A percentile compares a stretch with the other conserved stretches of the same genome.
Conservation (phyloP, 2,888 invertebrate genomes). For the Drosophila paramelanica region DNA sequence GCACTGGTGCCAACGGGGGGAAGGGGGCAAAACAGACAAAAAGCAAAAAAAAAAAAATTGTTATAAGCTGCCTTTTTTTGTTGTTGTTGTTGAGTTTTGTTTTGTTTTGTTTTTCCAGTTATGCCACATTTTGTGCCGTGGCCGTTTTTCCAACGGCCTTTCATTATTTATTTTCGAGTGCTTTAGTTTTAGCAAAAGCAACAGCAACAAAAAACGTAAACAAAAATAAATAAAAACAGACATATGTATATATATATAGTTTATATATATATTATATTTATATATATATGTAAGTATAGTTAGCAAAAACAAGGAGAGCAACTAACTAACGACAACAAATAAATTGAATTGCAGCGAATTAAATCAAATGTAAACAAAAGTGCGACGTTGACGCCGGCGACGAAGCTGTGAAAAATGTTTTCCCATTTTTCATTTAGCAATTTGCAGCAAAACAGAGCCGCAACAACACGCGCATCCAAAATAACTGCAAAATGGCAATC, state of each 20-base stretch:
- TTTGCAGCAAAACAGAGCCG: slow-evolving; percentile 29
- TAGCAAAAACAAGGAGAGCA: slow-evolving; percentile 15
- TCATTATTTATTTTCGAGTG: slow-evolving; percentile 34
- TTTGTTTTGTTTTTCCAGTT: slow-evolving; percentile 16
- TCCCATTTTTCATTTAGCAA: slow-evolving; percentile 63
- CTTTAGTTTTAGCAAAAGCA: slow-evolving; percentile 18
- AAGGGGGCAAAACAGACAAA: neutral
- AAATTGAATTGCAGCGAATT: slow-evolving; percentile 69
- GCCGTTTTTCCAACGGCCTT: slow-evolving; percentile 22
- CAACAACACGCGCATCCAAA: slow-evolving; percentile 32
- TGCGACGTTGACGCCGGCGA: slow-evolving; percentile 17
- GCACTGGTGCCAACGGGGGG: neutral
- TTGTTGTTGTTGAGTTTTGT: neutral
- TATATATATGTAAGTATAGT: neutral
- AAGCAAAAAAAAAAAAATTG: slow-evolving; percentile 10
- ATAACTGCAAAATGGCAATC: slow-evolving; percentile 53
- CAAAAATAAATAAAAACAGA: slow-evolving; percentile 3
- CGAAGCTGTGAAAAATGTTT: slow-evolving; percentile 54
- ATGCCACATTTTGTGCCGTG: slow-evolving; percentile 28
- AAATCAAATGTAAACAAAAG: slow-evolving; percentile 69
- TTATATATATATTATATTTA: neutral
- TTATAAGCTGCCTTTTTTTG: slow-evolving; percentile 10
- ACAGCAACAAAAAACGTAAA: neutral
- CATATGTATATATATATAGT: too few species aligned
- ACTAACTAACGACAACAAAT: slow-evolving; percentile 41